Conservation (phyloP, 2,797 vertebrate species). For the Denticeps clupeoides region DNA sequence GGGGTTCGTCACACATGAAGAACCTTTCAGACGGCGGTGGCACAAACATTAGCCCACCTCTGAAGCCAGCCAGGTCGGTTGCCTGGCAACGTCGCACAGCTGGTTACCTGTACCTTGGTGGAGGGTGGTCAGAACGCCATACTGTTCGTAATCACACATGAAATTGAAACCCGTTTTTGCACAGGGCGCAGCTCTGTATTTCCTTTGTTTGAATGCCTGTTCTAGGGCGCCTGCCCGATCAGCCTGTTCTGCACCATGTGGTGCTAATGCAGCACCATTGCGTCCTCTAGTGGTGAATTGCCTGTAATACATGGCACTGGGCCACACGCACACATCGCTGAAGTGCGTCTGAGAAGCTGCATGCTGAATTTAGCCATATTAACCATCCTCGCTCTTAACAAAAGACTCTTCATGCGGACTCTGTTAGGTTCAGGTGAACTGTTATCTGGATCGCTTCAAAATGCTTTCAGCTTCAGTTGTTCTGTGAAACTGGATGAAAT, state of each 20-base stretch:
- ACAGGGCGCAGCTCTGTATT: not conserved
- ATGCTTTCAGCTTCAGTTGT: no score
- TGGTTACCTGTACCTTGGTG: not conserved
- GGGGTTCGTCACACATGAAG: not conserved
- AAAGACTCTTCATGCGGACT: no score
- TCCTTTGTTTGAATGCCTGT: no score
- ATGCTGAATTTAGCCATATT: no score
- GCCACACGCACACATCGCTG: no score
- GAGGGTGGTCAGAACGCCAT: not conserved
- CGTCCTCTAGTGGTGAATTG: not conserved
- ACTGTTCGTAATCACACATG: not conserved
- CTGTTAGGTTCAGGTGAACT: no score
- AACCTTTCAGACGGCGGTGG: not conserved
- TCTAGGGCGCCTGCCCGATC: no score
- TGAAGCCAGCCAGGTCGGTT: not conserved
- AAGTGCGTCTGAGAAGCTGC: no score
- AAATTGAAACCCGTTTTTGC: not conserved
- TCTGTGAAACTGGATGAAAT: no score
- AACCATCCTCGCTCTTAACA: no score
- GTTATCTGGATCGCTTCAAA: no score
- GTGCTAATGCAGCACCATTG: not conserved
- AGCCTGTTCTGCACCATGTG: no score
- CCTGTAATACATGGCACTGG: not conserved
- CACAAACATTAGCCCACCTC: not conserved
- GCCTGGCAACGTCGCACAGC: constrained; percentile 1